Percentiles rank a stretch among this genome's conserved stretches.
These are phyloP conservation scores for Phylloscopus trochiloides DNA, from an alignment of 2,113 vertebrate genomes.

Conservation along the genomic window DNA sequence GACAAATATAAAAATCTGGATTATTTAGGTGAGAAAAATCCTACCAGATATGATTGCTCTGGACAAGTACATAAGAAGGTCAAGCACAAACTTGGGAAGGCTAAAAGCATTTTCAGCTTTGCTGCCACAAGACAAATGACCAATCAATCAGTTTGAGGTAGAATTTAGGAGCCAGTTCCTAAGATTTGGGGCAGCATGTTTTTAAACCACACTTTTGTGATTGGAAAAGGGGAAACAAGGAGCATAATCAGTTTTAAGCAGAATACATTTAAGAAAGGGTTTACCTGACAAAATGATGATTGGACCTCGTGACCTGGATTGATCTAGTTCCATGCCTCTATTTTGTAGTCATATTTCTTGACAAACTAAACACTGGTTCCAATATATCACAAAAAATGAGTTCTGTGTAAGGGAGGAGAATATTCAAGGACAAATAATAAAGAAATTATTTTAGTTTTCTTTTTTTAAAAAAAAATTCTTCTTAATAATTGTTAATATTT, in stretches of 20 bases:
- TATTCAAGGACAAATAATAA: background rate
- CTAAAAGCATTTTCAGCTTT: background rate
- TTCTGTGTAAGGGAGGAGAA: background rate
- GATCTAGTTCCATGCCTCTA: background rate
- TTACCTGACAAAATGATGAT: background rate
- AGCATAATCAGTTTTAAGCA: background rate
- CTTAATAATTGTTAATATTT: background rate
- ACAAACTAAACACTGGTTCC: background rate
- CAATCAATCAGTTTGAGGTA: background rate
- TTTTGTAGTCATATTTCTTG: background rate
- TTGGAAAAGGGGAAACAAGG: background rate
- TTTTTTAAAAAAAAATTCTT: background rate
- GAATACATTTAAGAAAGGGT: background rate
- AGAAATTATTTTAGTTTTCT: background rate
- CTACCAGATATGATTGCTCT: background rate
- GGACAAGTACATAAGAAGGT: background rate
- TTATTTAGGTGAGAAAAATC: background rate
- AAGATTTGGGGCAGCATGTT: background rate
- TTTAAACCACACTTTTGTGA: background rate
- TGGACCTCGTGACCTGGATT: background rate
- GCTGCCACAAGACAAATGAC: background rate
- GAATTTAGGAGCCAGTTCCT: background rate
- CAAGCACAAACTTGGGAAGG: background rate
- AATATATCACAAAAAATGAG: background rate
- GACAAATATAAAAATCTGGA: background rate